Percentiles rank a stretch among this genome's conserved stretches.
phyloP scores from a whole-genome alignment of 2,113 vertebrate genomes.

The Salvelinus sp. region DNA sequence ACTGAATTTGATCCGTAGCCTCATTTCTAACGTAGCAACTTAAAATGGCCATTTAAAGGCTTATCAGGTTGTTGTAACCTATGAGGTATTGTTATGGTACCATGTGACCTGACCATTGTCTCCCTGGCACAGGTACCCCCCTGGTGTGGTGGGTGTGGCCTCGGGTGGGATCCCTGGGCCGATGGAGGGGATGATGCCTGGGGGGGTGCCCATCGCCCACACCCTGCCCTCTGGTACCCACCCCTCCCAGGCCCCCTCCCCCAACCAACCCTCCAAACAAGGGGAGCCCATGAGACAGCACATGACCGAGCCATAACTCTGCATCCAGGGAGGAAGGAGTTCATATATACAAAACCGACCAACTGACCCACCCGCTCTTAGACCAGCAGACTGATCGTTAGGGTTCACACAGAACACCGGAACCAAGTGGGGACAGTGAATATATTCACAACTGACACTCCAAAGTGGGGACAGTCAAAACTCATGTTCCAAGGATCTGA shows the following conservation, averaged over 20 bases:
- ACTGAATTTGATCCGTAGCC: no score
- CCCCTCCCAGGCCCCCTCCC: constrained; percentile 88
- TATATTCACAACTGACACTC: constrained; percentile 42
- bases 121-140: constrained; percentile 78
- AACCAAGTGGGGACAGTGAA: constrained; percentile 5
- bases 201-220: constrained; percentile 84
- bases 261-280: constrained; percentile 90
- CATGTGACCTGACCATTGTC: constrained; percentile 11
- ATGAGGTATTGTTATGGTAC: background rate
- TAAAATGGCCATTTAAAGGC: no score
- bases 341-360: background rate
- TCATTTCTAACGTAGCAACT: no score
- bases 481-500: constrained; percentile 43
- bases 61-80: no score
- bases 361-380: constrained; percentile 36
- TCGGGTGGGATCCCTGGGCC: constrained; percentile 84
- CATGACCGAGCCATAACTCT: constrained; percentile 86
- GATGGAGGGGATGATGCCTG: constrained; percentile 87
- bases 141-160: constrained; percentile 83
- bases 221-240: constrained; percentile 87
- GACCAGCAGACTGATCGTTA: no score
- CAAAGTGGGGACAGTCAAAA: constrained; percentile 51
- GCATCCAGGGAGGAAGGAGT: constrained; percentile 53
- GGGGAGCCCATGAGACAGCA: constrained; percentile 89
- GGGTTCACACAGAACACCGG: background rate